These are phyloP conservation scores for Cheirogaleus major DNA, from an alignment of 2,797 vertebrate species.

Conservation along the genomic window DNA sequence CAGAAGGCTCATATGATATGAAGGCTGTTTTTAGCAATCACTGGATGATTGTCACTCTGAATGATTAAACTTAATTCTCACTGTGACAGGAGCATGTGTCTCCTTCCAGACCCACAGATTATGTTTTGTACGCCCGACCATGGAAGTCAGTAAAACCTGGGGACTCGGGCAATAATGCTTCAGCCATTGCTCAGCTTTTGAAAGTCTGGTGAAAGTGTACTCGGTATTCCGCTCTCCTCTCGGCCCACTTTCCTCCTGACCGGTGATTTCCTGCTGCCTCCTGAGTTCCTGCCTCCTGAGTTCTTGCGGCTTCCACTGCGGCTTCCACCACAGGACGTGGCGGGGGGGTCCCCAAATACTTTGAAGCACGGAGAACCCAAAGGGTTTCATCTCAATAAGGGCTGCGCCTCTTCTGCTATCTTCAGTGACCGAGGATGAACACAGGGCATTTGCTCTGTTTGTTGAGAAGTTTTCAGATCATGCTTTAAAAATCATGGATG, in stretches of 20 bases:
- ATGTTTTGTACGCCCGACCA: not conserved
- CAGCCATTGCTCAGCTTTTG: not conserved
- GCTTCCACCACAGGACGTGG: not conserved
- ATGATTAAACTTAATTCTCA: not conserved
- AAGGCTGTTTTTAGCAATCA: not conserved
- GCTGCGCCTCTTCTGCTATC: not conserved
- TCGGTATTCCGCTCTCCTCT: not conserved
- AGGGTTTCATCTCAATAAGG: not conserved
- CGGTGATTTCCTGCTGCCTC: not conserved
- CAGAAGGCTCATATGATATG: not conserved
- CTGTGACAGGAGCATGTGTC: not conserved
- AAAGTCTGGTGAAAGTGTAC: accelerated
- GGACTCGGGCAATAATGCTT: not conserved
- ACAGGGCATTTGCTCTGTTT: not conserved
- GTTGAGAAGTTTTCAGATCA: not conserved
- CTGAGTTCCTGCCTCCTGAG: not conserved
- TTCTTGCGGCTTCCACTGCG: no score
- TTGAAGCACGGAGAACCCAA: not conserved
- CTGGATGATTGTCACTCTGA: not conserved
- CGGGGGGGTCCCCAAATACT: not conserved
- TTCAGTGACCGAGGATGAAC: not conserved
- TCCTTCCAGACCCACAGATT: not conserved
- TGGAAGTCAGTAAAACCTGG: not conserved
- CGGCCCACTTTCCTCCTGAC: not conserved
- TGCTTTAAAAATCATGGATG: not conserved